phyloP scores from a whole-genome alignment of 2,797 vertebrate species.

The Strix occidentalis region DNA sequence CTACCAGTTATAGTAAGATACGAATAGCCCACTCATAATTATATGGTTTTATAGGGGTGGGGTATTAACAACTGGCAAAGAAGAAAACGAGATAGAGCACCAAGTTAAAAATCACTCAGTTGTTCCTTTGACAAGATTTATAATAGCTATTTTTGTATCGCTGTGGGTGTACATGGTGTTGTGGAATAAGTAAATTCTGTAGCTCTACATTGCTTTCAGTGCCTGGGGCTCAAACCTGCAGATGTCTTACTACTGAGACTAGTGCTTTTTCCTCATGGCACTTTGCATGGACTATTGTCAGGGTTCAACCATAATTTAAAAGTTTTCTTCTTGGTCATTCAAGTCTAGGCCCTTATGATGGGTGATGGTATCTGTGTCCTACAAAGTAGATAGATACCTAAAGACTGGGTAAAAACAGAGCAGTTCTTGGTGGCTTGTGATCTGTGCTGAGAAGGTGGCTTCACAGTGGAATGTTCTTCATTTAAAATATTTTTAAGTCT shows the following conservation, averaged over 20 bases:
- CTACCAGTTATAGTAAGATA: constrained; percentile 19
- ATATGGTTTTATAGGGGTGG: constrained; percentile 17
- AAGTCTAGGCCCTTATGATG: neutral
- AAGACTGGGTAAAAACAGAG: neutral
- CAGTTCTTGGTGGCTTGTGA: neutral
- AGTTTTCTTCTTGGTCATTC: neutral
- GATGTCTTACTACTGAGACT: neutral
- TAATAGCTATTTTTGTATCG: constrained; percentile 36
- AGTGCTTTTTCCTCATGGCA: neutral
- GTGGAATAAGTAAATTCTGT: constrained; percentile 36
- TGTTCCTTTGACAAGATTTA: constrained; percentile 53
- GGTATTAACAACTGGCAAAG: constrained; percentile 34
- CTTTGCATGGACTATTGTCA: neutral
- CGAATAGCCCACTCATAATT: constrained; percentile 42
- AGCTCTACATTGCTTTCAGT: neutral
- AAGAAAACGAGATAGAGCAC: constrained; percentile 53
- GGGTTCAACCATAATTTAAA: neutral
- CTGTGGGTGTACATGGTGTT: constrained; percentile 44
- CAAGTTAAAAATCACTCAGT: constrained; percentile 52
- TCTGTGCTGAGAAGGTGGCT: neutral
- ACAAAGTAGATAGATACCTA: neutral
- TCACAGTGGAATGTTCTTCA: neutral
- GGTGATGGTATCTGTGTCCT: neutral
- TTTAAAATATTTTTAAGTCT: constrained; percentile 1
- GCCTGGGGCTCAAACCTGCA: constrained; percentile 20